phyloP scores from a whole-genome alignment of 1,140 invertebrate species.

The Drosophila ohnishii region DNA sequence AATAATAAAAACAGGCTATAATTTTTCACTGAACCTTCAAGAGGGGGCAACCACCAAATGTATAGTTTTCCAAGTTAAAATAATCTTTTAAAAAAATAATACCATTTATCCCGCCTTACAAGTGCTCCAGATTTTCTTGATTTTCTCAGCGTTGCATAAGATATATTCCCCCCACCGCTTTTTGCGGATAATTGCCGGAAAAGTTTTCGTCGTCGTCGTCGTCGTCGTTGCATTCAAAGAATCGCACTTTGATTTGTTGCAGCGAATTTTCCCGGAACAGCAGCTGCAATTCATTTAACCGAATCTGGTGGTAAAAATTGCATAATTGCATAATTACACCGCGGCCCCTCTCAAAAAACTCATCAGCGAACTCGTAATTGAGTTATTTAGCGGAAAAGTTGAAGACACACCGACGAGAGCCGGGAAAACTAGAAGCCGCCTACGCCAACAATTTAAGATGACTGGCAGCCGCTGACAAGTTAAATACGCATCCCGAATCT shows the following conservation, averaged over 20 bases:
- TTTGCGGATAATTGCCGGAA: conserved; percentile 64
- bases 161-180: conserved; percentile 3
- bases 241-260: conserved; percentile 69
- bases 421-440: conserved; percentile 6
- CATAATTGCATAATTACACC: conserved; percentile 68
- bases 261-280: conserved; percentile 34
- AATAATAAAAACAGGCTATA: not conserved
- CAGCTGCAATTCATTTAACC: conserved; percentile 67
- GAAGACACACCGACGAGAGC: conserved; percentile 16
- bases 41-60: too few relatives aligned
- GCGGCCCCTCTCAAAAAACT: not conserved
- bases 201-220: conserved; percentile 56
- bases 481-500: conserved; percentile 56
- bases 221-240: conserved; percentile 41
- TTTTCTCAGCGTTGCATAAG: not conserved
- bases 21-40: not conserved
- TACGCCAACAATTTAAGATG: conserved; percentile 63
- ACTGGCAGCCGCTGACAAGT: conserved; percentile 71
- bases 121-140: conserved; percentile 8
- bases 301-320: conserved; percentile 40
- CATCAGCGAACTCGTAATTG: conserved; percentile 47
- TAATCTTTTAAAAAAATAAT: not conserved
- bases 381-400: conserved; percentile 68
- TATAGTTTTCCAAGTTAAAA: not conserved
- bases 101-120: not conserved